These are phyloP conservation scores for Ammodytes dubius DNA, from an alignment of 2,113 vertebrate genomes.

Conservation along the genomic window DNA sequence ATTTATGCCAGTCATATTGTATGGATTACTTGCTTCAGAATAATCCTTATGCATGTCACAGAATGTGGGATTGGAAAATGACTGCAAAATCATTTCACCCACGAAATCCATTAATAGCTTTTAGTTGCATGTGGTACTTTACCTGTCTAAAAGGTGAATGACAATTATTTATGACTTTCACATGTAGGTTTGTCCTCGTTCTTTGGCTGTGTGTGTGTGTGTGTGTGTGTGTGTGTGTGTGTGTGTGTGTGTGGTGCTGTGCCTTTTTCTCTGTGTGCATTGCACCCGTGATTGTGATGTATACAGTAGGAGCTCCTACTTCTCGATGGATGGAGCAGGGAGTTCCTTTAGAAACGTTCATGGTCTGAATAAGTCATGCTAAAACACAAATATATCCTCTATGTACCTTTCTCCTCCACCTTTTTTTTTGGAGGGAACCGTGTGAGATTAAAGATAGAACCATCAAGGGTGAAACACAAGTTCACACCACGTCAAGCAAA, in stretches of 20 bases:
- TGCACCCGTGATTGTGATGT: constrained; percentile 45
- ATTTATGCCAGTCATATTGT: background rate
- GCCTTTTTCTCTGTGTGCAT: constrained; percentile 28
- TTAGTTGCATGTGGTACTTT: background rate
- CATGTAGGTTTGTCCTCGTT: constrained; percentile 32
- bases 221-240: too few species aligned
- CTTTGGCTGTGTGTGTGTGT: background rate
- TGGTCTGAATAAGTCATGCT: constrained; percentile 76
- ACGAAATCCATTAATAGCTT: background rate
- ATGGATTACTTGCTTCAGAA: background rate
- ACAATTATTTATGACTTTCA: constrained; percentile 19
- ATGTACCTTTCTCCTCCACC: background rate
- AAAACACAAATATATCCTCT: constrained; percentile 42
- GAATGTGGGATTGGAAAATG: background rate
- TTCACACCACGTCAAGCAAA: constrained; percentile 4
- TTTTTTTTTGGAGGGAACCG: background rate
- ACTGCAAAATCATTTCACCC: background rate
- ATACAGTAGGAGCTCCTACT: background rate
- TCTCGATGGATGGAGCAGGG: constrained; percentile 26
- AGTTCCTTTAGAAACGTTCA: constrained; percentile 59
- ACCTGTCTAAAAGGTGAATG: constrained; percentile 31
- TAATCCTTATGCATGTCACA: background rate
- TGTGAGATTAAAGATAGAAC: constrained; percentile 36
- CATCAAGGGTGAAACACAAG: constrained; percentile 19
- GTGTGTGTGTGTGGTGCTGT: too few species aligned